Evolutionary conservation across 2,888 invertebrate genomes (phyloP).

Genomic region (Diadromus collaris): DNA sequence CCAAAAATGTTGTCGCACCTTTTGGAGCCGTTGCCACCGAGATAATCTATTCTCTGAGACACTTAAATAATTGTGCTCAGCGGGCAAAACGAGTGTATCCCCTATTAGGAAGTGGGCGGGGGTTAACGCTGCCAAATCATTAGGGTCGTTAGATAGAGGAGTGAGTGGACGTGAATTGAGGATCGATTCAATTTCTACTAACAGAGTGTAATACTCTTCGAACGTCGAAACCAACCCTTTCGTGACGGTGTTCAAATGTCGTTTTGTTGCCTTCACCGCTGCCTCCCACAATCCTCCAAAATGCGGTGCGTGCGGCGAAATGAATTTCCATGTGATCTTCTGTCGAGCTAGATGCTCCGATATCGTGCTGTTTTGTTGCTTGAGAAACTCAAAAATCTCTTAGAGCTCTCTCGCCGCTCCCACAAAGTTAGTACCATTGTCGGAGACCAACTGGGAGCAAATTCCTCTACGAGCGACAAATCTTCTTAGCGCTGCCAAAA

Average conservation of each 20-base stretch:
- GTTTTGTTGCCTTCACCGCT: not conserved
- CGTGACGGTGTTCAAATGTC: not conserved
- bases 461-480: conserved; percentile 71
- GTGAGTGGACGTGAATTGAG: conserved; percentile 16
- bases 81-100: conserved; percentile 38
- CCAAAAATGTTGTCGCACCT: conserved; percentile 59
- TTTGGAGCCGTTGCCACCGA: conserved; percentile 63
- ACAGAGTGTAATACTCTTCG: conserved; percentile 4
- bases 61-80: conserved; percentile 47
- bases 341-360: conserved; percentile 10
- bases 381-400: conserved; percentile 44
- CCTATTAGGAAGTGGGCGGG: conserved; percentile 37
- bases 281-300: conserved; percentile 23
- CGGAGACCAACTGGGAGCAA: conserved; percentile 67
- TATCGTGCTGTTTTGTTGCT: conserved; percentile 12
- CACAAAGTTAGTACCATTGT: conserved; percentile 74
- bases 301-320: conserved; percentile 9
- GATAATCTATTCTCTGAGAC: conserved; percentile 46
- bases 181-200: conserved; percentile 8
- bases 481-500: conserved; percentile 69
- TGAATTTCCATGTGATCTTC: conserved; percentile 24
- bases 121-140: conserved; percentile 24
- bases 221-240: conserved; percentile 11
- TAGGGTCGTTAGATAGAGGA: not conserved
- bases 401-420: conserved; percentile 65